Conservation (phyloP, 2,888 invertebrate species). For the Tethea ocularis region DNA sequence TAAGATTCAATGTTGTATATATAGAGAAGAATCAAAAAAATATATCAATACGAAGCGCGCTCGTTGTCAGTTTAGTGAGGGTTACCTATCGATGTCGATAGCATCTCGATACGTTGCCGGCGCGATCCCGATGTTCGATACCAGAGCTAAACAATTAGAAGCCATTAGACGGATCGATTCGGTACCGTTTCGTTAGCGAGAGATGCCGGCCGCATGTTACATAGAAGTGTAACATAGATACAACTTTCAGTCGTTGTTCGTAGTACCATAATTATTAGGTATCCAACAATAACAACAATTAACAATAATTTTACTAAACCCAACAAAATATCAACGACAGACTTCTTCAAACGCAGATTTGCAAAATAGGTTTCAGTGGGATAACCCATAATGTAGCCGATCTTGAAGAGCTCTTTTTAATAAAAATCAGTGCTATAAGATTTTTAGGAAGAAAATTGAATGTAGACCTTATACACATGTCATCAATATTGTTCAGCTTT, state of each 20-base stretch:
- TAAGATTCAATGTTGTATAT: neutral
- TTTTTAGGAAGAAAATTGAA: no score
- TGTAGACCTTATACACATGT: no score
- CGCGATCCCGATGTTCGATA: conserved; percentile 46
- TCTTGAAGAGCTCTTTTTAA: no score
- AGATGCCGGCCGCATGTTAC: conserved; percentile 32
- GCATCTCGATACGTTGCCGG: conserved; percentile 36
- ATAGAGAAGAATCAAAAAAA: neutral
- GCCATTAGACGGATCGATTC: conserved; percentile 71
- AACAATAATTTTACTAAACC: no score
- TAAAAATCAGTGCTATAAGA: no score
- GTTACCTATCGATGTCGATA: conserved; percentile 38
- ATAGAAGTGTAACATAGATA: conserved; percentile 35
- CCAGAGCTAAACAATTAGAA: conserved; percentile 75
- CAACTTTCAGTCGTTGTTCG: neutral
- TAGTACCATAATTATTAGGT: no score
- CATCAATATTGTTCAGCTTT: no score
- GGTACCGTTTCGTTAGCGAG: conserved; percentile 49
- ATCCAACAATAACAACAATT: no score
- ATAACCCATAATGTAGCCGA: no score
- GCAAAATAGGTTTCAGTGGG: no score
- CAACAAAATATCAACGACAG: no score
- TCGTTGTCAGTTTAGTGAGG: conserved; percentile 37
- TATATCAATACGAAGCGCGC: conserved; percentile 19
- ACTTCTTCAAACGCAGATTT: no score